Base-by-base conservation (phyloP, 30 jellyfish, hydroid and myxozoan genomes). In the Hydractinia symbiolongicarpus region DNA sequence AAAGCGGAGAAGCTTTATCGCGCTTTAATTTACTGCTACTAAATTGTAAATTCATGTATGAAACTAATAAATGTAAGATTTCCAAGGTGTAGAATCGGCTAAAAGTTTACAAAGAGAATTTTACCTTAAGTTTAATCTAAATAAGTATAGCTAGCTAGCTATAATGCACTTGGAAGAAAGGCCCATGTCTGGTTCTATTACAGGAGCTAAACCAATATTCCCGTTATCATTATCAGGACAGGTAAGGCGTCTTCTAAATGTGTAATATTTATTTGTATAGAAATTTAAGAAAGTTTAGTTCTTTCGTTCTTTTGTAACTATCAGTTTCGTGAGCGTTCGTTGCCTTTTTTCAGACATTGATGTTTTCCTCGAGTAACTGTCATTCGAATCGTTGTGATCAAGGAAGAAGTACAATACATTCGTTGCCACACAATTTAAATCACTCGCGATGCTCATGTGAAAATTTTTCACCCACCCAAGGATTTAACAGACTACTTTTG, bases 281-380 rank as follows among this genome's bases (percentile, higher is more conserved):
- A n/a, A 44, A 64, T 13, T n/a, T n/a, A n/a, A n/a, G 74, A 51
- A 13, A 58, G 40, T 64, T 44, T 64, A 13, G 16, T 7, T 64
- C 40, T 64, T 13, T 13, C 52, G 8, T n/a, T 64, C 19, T 58
- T 16, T 58, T 58, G 15, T 13, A 64, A 7, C 44, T 30, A 30
- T 30, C 44, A 2, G 44, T 30, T 30, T 30, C 2, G 44, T 30
- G 44, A 30, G 44, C 69, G 15, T 64, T 64, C 9, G 19, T 51
- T 64, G 17, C 74, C 40, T 6, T 49, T 74, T 50, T 74, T 76
- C 83, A 74, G 83, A 74, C 83, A 74, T 5, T 74, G 68, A 74
- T 58, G 66, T 58, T 74, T 30, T 74, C 66, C 13, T 7, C 9
- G 52, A 64, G 5, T n/a, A 64, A 8, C 40, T 44, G 74, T 64